Conservation (phyloP, 2,113 vertebrate genomes). For the Fregetta grallaria region DNA sequence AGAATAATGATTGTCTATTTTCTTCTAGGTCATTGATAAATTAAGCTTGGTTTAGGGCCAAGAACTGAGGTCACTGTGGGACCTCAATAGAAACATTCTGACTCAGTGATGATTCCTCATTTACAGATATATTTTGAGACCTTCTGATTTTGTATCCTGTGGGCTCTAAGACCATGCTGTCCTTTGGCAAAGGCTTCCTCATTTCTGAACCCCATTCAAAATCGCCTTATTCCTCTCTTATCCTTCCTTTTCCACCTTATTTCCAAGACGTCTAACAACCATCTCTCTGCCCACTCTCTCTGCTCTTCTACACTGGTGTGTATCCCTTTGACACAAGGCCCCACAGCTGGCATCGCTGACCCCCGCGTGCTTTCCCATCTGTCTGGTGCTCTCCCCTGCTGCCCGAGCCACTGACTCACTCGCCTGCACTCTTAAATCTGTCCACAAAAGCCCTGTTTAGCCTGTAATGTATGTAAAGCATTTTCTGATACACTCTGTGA, state of each 20-base stretch:
- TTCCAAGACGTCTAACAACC: neutral
- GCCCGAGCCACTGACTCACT: neutral
- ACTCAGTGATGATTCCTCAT: conserved; percentile 47
- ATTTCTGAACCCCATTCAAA: conserved; percentile 21
- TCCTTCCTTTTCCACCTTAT: neutral
- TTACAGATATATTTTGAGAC: conserved; percentile 55
- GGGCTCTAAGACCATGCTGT: conserved; percentile 19
- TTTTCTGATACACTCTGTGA: neutral
- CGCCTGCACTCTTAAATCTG: neutral
- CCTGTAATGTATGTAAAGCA: neutral
- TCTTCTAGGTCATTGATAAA: conserved; percentile 48
- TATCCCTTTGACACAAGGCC: neutral
- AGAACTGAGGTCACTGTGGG: conserved; percentile 21
- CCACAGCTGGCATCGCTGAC: neutral
- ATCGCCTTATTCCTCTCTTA: neutral
- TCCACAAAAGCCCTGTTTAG: neutral
- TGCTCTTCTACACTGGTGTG: neutral
- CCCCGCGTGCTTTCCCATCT: neutral
- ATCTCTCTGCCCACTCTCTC: neutral
- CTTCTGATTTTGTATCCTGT: conserved; percentile 41
- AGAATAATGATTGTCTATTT: neutral
- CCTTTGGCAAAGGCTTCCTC: conserved; percentile 31
- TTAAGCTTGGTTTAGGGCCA: conserved; percentile 29
- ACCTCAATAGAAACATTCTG: conserved; percentile 38
- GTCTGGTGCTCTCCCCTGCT: neutral